Base-by-base conservation (phyloP, 2,113 vertebrate genomes). In the Gopherus evgoodei region DNA sequence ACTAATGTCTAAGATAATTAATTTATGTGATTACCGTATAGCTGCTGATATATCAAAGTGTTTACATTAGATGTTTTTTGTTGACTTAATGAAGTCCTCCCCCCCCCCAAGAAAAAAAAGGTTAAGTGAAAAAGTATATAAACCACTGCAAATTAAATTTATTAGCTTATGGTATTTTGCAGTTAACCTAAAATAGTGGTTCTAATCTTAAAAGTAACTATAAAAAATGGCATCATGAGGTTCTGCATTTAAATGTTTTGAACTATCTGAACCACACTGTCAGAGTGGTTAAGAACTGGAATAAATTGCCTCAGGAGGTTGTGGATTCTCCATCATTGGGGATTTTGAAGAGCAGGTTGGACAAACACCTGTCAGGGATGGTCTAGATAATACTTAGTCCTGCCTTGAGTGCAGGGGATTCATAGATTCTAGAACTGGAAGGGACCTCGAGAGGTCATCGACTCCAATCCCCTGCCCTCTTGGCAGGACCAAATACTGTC, bases 1-100 rank as follows among this genome's bases (percentile, higher is more conserved):
- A 54, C 84, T 90, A 83, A 93, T 87, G 69, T 93, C 75, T 85
- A 38, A 94, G 88, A 59, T 75, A 56, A 93, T 93, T 96, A 97
- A 96, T 91, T 91, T 94, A 50, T 91, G 90, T 83, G 84, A 53
- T 76, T 95, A 42, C 35, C 54, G 25, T 84, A 47, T 93, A 91
- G 94, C 89, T 96, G 59, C 83, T 95, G 0, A 72, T 92, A 69
- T 95, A 94, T 92, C 56, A 87, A 91, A 95, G 75, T 50, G n/a
- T 53, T n/a, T 94, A 94, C 83, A 62, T 95, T 88, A 89, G 69
- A 52, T 7, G 44, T 7, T 7, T 93, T 91, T 87, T 81, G 42
- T 90, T 97, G 83, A 94, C 80, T 94, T 87, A 83, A 93, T 81
- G 7, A 87, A 16, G 93, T 76, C 82, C 88, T 81, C 50, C 49